Percentiles rank a stretch among this genome's conserved stretches.
phyloP scores from a whole-genome alignment of 2,113 vertebrate species.

The Seriola quinqueradiata region DNA sequence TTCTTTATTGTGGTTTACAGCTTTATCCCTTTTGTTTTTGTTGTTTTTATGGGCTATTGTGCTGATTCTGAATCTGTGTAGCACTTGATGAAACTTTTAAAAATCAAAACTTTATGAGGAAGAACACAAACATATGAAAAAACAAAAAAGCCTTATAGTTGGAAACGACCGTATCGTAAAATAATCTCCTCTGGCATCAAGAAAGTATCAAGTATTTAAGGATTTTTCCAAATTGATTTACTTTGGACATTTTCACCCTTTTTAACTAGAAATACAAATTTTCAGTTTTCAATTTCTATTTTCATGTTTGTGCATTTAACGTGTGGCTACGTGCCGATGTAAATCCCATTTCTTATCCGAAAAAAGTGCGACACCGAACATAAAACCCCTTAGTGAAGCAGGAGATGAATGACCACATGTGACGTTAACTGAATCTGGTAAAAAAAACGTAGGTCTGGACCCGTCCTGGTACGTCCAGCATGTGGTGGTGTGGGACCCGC shows the following conservation, averaged over 20 bases:
- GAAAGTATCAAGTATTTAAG: not conserved
- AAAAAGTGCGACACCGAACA: not conserved
- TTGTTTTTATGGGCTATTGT: too few species aligned
- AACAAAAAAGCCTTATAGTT: too few species aligned
- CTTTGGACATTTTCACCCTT: not conserved
- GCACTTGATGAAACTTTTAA: too few species aligned
- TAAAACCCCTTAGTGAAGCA: not conserved
- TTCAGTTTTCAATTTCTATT: too few species aligned
- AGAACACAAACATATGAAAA: too few species aligned
- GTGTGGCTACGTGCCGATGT: not conserved
- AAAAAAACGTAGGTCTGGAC: slow-evolving; percentile 78
- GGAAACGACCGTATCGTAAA: not conserved
- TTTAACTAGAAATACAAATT: not conserved
- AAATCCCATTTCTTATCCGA: not conserved
- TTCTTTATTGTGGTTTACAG: too few species aligned
- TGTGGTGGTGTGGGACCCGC: slow-evolving; percentile 86
- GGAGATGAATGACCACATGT: not conserved
- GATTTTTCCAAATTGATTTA: not conserved
- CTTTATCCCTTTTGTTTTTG: too few species aligned
- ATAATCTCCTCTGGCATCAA: not conserved
- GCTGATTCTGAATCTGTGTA: too few species aligned
- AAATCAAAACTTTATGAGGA: too few species aligned
- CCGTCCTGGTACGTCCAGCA: slow-evolving; percentile 88
- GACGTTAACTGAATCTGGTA: not conserved
- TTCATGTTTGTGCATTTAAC: not conserved